Evolutionary conservation across 92 coral and sea anemone species (phyloP), one percentile per base, ranked within the genome.

Genomic region (Bergia puertoricense): DNA sequence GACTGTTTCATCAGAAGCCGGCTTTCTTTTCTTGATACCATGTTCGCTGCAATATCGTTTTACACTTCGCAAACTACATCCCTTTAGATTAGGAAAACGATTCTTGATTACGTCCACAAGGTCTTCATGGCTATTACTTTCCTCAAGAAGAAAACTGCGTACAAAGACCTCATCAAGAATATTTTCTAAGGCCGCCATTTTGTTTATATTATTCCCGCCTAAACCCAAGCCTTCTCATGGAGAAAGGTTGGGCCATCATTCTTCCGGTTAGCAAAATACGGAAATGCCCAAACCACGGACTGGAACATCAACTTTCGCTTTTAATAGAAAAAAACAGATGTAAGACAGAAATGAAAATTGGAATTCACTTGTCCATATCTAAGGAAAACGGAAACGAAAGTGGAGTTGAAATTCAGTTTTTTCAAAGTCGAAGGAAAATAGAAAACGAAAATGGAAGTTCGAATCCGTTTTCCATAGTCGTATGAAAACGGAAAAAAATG

Each of bases 51-150:
- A 86, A 78, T 51, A 86, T 65, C 76, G 59, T 66, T 86, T 48
- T 44, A 76, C 75, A 86, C 89, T 86, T 76, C 84, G 50, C 62
- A 86, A 86, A 76, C 89, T 77, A 76, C 89, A 86, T 74, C 89
- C 89, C 46, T 62, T 86, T 56, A 51, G 37, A 86, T 76, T 40
- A 5, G 75, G 83, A 59, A 62, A 86, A 54, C 66, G 71, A 56
- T 73, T 85, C 88, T 85, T 74, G 43, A 57, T 86, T 76, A 45
- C 74, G 41, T 76, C 75, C 13, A 86, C 71, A 23, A 86, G 82
- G 68, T 86, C 89, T 86, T 86, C 89, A 37, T 86, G 57, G 83
- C 89, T 86, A 44, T 78, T 56, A 74, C 59, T 86, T 65, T 86
- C 89, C 13, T 77, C 85, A 59, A 78, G 59, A 46, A 86, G 89